phyloP scores from a whole-genome alignment of 30 jellyfish, hydroid and myxozoan species.

The Phacellophora camtschatica region DNA sequence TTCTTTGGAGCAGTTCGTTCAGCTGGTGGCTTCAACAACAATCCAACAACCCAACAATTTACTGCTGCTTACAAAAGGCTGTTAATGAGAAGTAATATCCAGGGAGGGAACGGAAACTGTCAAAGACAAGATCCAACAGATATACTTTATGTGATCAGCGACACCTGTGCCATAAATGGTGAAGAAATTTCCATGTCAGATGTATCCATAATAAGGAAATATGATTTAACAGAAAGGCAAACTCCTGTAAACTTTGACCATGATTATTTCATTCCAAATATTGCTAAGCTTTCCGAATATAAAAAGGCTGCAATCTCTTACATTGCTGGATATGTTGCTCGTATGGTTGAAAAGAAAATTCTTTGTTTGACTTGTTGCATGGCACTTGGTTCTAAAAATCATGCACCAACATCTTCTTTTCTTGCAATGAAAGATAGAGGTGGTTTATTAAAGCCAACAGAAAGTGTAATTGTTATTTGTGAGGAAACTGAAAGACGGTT shows the following conservation, averaged over 20 bases:
- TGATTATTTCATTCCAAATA: background rate
- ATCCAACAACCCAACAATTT: slow-evolving; percentile 43
- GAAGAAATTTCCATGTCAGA: background rate
- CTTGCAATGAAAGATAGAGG: slow-evolving; percentile 55
- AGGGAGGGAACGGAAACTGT: slow-evolving; percentile 29
- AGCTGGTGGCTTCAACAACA: slow-evolving; percentile 31
- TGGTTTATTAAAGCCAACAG: slow-evolving; percentile 44
- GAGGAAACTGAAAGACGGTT: slow-evolving; percentile 32
- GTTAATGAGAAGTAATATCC: slow-evolving; percentile 3
- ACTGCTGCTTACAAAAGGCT: slow-evolving; percentile 33
- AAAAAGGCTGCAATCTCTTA: slow-evolving; percentile 21
- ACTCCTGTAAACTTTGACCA: background rate
- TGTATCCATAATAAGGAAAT: slow-evolving; percentile 5
- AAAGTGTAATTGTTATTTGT: too few species aligned
- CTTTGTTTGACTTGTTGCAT: background rate
- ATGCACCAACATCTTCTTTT: background rate
- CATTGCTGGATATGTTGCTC: slow-evolving; percentile 39
- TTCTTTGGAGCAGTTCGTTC: slow-evolving; percentile 17
- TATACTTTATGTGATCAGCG: background rate
- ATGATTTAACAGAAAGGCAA: slow-evolving; percentile 6
- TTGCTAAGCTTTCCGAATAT: background rate
- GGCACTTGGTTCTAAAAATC: background rate
- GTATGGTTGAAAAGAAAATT: slow-evolving; percentile 8
- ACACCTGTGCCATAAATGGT: slow-evolving; percentile 1
- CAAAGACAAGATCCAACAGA: slow-evolving; percentile 21